Conservation (phyloP, 2,113 vertebrate species). For the Alexandromys fortis region DNA sequence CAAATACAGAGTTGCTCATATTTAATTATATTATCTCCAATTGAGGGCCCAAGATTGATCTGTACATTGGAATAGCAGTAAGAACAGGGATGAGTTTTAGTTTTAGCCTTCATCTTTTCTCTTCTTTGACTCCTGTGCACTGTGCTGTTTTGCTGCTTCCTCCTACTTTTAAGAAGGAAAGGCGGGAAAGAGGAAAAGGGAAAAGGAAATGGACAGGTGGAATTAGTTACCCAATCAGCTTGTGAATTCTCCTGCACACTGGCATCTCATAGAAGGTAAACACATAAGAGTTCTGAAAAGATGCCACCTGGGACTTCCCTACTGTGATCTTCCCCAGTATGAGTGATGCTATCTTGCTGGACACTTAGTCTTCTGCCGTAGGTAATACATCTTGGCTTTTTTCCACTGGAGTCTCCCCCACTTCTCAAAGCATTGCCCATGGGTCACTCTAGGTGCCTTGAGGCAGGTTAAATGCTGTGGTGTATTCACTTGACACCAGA, state of each 20-base stretch:
- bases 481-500: neutral
- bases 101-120: neutral
- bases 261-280: neutral
- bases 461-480: neutral
- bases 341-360: neutral
- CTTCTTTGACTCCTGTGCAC: neutral
- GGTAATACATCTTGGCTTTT: neutral
- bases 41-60: neutral
- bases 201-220: neutral
- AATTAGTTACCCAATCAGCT: neutral
- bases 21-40: neutral
- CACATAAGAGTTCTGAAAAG: neutral
- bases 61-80: neutral
- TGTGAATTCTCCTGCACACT: neutral
- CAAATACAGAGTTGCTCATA: neutral
- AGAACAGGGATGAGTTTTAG: neutral
- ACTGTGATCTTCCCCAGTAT: rapidly evolving
- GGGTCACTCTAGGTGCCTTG: neutral
- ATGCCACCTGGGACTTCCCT: neutral
- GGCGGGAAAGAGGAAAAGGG: neutral
- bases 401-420: neutral
- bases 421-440: neutral
- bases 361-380: neutral
- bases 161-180: neutral
- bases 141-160: neutral